Evolutionary conservation across 64 coral and sea anemone species (phyloP).

Genomic region (Montipora foliosa): DNA sequence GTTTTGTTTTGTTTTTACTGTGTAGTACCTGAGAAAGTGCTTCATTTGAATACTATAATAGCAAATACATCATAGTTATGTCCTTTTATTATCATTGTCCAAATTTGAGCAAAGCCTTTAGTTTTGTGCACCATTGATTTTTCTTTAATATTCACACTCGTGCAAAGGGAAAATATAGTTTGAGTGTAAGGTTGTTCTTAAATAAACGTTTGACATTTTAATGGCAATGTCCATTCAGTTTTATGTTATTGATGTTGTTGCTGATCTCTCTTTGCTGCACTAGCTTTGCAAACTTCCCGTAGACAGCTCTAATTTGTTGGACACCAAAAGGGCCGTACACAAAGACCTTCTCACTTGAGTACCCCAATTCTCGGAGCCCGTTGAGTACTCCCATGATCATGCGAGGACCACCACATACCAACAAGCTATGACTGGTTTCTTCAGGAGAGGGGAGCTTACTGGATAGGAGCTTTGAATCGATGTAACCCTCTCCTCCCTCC

Average conservation of each 20-base stretch:
- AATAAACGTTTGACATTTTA: neutral
- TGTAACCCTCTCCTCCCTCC: slow-evolving; percentile 71
- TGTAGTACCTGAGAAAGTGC: too few relatives aligned
- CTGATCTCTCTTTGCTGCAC: slow-evolving; percentile 32
- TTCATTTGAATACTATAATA: too few relatives aligned
- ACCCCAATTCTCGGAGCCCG: slow-evolving; percentile 31
- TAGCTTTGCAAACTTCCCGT: slow-evolving; percentile 41
- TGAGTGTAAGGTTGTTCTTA: too few relatives aligned
- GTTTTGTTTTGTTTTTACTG: too few relatives aligned
- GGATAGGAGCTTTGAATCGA: slow-evolving; percentile 48
- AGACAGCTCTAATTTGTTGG: slow-evolving; percentile 57
- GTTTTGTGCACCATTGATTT: too few relatives aligned
- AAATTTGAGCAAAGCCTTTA: too few relatives aligned
- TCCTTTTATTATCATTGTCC: too few relatives aligned
- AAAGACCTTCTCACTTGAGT: slow-evolving; percentile 62
- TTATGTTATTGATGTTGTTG: neutral
- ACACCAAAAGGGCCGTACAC: slow-evolving; percentile 68
- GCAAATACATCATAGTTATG: too few relatives aligned
- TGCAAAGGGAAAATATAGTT: too few relatives aligned
- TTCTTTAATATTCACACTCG: too few relatives aligned
- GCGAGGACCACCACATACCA: slow-evolving; percentile 50
- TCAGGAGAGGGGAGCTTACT: slow-evolving; percentile 28
- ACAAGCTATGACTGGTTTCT: slow-evolving; percentile 38
- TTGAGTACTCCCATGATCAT: slow-evolving; percentile 52
- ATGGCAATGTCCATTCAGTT: neutral